Percentiles rank a stretch among this genome's conserved stretches.
Conservation (phyloP, 2,888 invertebrate genomes). For the Siphlonurus alternatus region DNA sequence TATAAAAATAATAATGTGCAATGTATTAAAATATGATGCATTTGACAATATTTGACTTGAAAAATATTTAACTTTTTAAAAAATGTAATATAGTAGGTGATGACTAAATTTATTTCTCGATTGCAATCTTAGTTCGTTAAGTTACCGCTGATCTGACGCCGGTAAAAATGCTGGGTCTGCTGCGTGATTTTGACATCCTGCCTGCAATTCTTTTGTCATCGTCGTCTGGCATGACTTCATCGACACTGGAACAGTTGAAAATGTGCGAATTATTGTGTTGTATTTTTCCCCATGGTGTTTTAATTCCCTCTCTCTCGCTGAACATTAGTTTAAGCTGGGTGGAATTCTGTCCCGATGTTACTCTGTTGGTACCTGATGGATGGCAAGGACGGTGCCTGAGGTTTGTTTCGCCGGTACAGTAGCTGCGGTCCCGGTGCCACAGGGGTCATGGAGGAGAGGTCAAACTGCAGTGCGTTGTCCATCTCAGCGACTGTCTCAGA, state of each 20-base stretch:
- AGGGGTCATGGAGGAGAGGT: background rate
- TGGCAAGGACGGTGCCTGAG: background rate
- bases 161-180: background rate
- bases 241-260: too few species aligned
- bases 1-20: too few species aligned
- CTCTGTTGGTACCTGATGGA: background rate
- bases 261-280: too few species aligned
- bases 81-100: background rate
- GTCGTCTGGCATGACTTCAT: background rate
- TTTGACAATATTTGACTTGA: too few species aligned
- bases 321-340: too few species aligned
- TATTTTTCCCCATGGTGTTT: too few species aligned
- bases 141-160: background rate
- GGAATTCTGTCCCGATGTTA: too few species aligned
- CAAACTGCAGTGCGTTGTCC: constrained; percentile 5
- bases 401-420: background rate
- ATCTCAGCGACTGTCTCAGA: constrained; percentile 4
- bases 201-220: background rate
- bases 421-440: background rate
- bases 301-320: too few species aligned
- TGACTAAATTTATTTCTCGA: background rate
- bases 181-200: background rate
- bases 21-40: too few species aligned
- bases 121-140: background rate
- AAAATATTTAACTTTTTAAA: background rate